phyloP scores from a whole-genome alignment of 1,140 invertebrate genomes.

The Dysdera silvatica region DNA sequence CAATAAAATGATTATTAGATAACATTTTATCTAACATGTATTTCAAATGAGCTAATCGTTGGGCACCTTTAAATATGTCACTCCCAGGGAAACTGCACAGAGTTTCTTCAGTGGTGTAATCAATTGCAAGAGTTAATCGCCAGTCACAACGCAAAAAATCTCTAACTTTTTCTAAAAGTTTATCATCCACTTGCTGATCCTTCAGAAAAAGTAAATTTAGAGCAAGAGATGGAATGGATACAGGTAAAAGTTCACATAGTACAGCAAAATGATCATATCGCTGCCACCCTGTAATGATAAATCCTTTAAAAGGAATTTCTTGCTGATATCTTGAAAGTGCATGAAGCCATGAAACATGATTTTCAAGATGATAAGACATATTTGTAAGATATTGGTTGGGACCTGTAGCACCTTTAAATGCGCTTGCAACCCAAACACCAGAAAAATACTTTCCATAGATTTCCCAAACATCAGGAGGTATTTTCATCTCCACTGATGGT shows the following conservation, averaged over 20 bases:
- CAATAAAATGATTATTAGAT: slow-evolving; percentile 37
- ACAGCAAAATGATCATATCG: slow-evolving; percentile 59
- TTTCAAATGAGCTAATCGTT: slow-evolving; percentile 33
- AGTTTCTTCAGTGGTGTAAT: slow-evolving; percentile 26
- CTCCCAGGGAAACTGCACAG: slow-evolving; percentile 40
- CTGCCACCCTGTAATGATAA: slow-evolving; percentile 52
- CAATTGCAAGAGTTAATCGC: slow-evolving; percentile 28
- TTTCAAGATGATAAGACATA: slow-evolving; percentile 46
- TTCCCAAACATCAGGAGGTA: slow-evolving; percentile 45
- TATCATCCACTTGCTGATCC: slow-evolving; percentile 20
- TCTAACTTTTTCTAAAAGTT: slow-evolving; percentile 15
- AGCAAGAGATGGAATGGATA: slow-evolving; percentile 53
- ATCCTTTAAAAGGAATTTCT: slow-evolving; percentile 43
- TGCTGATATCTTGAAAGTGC: slow-evolving; percentile 36
- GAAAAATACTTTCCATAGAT: slow-evolving; percentile 50
- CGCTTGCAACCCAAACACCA: slow-evolving; percentile 53
- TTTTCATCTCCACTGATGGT: slow-evolving; percentile 30
- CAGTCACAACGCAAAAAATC: slow-evolving; percentile 32
- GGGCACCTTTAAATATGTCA: slow-evolving; percentile 37
- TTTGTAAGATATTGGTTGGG: slow-evolving; percentile 43
- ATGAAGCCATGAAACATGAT: slow-evolving; percentile 46
- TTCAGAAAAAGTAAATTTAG: slow-evolving; percentile 42
- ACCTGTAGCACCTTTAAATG: slow-evolving; percentile 52
- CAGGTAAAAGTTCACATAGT: slow-evolving; percentile 58
- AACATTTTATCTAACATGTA: slow-evolving; percentile 33